phyloP scores from a whole-genome alignment of 2,888 invertebrate genomes.

The Eupithecia subumbrata region DNA sequence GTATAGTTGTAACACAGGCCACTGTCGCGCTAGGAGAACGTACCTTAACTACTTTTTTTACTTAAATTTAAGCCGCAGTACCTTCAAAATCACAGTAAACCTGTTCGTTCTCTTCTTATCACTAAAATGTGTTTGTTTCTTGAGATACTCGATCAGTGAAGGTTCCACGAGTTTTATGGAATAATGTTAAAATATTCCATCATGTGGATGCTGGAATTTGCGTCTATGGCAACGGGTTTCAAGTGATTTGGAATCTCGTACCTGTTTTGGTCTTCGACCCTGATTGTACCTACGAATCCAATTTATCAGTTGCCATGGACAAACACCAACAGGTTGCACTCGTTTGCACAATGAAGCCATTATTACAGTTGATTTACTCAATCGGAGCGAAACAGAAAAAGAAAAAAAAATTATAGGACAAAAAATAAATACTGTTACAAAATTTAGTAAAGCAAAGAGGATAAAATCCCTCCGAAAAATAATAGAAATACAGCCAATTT shows the following conservation, averaged over 20 bases:
- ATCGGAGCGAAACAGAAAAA: not conserved
- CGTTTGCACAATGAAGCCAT: conserved; percentile 30
- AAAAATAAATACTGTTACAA: too few species aligned
- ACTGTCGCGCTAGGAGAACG: too few species aligned
- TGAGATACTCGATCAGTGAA: conserved; percentile 78
- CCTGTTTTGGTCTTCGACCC: not conserved
- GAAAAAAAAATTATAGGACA: too few species aligned
- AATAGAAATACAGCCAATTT: too few species aligned
- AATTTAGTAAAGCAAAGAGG: too few species aligned
- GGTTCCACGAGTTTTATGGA: conserved; percentile 83
- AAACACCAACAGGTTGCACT: not conserved
- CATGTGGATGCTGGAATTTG: conserved; percentile 82
- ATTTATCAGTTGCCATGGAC: conserved; percentile 18
- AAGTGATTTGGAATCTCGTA: conserved; percentile 74
- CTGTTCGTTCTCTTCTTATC: conserved; percentile 85
- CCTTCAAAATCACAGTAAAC: conserved; percentile 86
- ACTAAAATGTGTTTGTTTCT: conserved; percentile 74
- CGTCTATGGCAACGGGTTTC: conserved; percentile 56
- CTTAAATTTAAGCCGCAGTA: conserved; percentile 22
- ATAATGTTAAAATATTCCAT: conserved; percentile 88
- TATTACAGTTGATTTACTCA: not conserved
- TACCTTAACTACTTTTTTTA: too few species aligned
- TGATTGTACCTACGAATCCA: not conserved
- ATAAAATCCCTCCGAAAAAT: too few species aligned
- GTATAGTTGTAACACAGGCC: too few species aligned